Conservation (phyloP, 2,797 vertebrate species). For the Takifugu ocellatus region DNA sequence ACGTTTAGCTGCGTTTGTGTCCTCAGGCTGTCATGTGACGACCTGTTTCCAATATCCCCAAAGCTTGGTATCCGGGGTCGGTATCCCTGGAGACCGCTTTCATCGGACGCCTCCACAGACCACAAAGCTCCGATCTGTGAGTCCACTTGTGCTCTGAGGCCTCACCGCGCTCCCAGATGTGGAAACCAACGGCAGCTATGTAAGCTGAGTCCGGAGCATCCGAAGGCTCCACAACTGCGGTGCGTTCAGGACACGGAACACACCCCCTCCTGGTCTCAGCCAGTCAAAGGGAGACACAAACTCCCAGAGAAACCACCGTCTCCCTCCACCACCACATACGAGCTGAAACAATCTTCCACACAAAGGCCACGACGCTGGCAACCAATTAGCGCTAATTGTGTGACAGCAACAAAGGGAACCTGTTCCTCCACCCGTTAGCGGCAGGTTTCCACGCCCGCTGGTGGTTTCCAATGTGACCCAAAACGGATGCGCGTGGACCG, state of each 20-base stretch:
- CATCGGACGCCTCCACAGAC: conserved; percentile 11
- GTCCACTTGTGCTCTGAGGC: conserved; percentile 50
- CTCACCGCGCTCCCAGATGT: conserved; percentile 49
- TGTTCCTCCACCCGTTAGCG: conserved; percentile 43
- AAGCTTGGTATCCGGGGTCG: conserved; percentile 21
- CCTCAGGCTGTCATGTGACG: not conserved
- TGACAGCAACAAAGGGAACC: conserved; percentile 50
- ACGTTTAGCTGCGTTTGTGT: no score
- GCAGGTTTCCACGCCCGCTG: conserved; percentile 28
- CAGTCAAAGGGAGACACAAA: conserved; percentile 63
- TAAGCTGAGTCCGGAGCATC: conserved; percentile 31
- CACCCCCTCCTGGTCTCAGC: conserved; percentile 61
- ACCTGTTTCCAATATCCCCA: conserved; percentile 17
- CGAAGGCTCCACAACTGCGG: conserved; percentile 42
- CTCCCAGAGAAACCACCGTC: conserved; percentile 42
- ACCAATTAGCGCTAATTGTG: conserved; percentile 51
- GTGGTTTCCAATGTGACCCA: conserved; percentile 50
- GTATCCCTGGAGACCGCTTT: conserved; percentile 16
- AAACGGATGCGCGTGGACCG: conserved; percentile 58
- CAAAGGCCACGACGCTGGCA: conserved; percentile 17
- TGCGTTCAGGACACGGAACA: conserved; percentile 40
- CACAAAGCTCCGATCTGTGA: conserved; percentile 28
- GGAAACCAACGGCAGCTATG: conserved; percentile 58
- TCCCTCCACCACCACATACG: conserved; percentile 44
- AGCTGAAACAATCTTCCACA: conserved; percentile 49